Evolutionary conservation across 2,797 vertebrate species (phyloP), one percentile per base, ranked within the genome.

Genomic region (Bryconaethiops microstoma): DNA sequence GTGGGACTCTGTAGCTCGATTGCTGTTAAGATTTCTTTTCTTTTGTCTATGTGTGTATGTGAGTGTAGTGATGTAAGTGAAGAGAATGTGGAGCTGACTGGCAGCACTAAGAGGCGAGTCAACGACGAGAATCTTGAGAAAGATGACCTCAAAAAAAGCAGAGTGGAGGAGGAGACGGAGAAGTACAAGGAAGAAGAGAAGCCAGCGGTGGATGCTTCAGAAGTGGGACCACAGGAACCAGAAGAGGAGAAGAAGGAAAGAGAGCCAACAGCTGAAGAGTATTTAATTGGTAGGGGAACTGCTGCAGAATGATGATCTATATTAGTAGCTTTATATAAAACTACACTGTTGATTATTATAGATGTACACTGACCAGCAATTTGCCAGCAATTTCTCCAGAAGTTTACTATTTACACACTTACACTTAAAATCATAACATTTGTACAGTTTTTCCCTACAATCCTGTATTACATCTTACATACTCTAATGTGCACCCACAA

Each of bases 111-210:
- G 85, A 90, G 86, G 0, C 72, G 54, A 0, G 92, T 92, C 78
- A 86, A 86, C 0, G 90, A 91, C 25, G 94, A 93, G 87, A 83
- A 87, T 50, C 72, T 84, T 74, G 69, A 81, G 59, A 93, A 92
- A 76, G 93, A 96, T 21, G 92, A 94, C 79, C 90, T 88, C 1
- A 95, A 95, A 74, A 96, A 95, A 82, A 95, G 91, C 86, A 85
- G 91, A 68, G 90, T 93, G 85, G 93, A 94, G 6, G 74, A 78
- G 68, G 82, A 84, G 64, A 75, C 42, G 0, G 75, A 72, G 39
- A 82, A 0, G 80, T 62, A 5, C 1, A 10, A 42, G 48, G 82
- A 45, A 14, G 74, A 81, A 87, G 25, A 80, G 29, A 83, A 16
- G 35, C 74, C 10, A 0, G 77, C 85, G 39, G 29, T 63, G 12